phyloP scores from a whole-genome alignment of 2,888 invertebrate species.

The Pyralis farinalis region DNA sequence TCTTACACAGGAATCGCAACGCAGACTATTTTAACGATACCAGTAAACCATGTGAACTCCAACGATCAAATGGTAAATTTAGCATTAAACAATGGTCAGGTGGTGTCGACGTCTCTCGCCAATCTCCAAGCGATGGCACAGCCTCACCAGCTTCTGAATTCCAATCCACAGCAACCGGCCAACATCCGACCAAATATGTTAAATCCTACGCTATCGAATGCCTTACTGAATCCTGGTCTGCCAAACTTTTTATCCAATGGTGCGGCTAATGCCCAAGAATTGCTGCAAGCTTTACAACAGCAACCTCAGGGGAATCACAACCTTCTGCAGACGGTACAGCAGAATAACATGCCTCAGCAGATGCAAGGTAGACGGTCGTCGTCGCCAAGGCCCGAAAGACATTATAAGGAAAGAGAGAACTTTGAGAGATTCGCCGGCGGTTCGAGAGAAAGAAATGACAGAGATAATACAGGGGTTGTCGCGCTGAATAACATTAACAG shows the following conservation, averaged over 20 bases:
- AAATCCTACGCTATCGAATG: conserved; percentile 84
- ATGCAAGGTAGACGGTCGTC: conserved; percentile 74
- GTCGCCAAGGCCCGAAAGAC: conserved; percentile 66
- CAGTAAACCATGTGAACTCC: conserved; percentile 93
- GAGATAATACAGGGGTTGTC: conserved; percentile 76
- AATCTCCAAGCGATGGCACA: conserved; percentile 89
- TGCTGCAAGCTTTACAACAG: conserved; percentile 88
- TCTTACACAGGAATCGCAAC: conserved; percentile 90
- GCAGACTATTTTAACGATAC: conserved; percentile 97
- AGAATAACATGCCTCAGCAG: conserved; percentile 71
- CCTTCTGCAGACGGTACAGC: conserved; percentile 71
- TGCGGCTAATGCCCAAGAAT: conserved; percentile 85
- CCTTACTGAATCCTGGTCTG: conserved; percentile 85
- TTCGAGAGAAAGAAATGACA: conserved; percentile 74
- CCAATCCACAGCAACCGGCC: conserved; percentile 76
- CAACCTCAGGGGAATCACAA: conserved; percentile 74
- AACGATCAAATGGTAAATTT: conserved; percentile 89
- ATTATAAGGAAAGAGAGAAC: conserved; percentile 75
- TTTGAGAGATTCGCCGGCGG: conserved; percentile 66
- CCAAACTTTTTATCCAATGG: conserved; percentile 88
- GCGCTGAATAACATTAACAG: conserved; percentile 85
- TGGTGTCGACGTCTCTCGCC: conserved; percentile 90
- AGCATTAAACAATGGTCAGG: conserved; percentile 92
- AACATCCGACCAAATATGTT: conserved; percentile 73
- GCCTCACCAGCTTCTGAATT: conserved; percentile 84